Conservation (phyloP, 2,113 vertebrate genomes). For the Fregata magnificens region DNA sequence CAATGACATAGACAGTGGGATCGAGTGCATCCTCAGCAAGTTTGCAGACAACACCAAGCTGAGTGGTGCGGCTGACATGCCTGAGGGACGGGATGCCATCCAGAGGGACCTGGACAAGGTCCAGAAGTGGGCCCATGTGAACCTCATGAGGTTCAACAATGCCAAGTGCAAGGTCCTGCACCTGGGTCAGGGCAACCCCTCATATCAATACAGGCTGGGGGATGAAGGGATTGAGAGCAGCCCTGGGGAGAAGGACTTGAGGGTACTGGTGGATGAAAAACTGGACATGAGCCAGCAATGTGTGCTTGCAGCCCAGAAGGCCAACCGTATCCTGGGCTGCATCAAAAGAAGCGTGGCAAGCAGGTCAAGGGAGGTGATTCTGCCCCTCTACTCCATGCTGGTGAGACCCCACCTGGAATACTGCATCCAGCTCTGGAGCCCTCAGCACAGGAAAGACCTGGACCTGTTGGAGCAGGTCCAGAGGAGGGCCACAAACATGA, state of each 20-base stretch:
- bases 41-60: neutral
- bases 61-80: neutral
- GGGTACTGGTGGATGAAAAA: neutral
- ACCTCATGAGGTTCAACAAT: neutral
- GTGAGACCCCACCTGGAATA: neutral
- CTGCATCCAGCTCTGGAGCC: neutral
- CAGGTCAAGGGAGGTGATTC: neutral
- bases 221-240: neutral
- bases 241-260: neutral
- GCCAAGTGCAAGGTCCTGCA: neutral
- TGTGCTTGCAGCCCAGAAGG: neutral
- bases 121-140: neutral
- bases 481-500: neutral
- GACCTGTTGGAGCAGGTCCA: neutral
- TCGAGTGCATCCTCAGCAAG: neutral
- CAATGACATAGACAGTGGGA: too few relatives aligned
- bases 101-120: neutral
- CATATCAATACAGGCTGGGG: neutral
- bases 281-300: neutral
- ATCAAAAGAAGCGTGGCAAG: neutral
- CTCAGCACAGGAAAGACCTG: neutral
- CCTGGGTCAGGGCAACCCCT: too few relatives aligned
- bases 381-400: neutral
- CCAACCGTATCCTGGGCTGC: neutral
- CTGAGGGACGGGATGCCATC: neutral